Conservation (phyloP, 2,113 vertebrate genomes). For the Trematomus loennbergii region DNA sequence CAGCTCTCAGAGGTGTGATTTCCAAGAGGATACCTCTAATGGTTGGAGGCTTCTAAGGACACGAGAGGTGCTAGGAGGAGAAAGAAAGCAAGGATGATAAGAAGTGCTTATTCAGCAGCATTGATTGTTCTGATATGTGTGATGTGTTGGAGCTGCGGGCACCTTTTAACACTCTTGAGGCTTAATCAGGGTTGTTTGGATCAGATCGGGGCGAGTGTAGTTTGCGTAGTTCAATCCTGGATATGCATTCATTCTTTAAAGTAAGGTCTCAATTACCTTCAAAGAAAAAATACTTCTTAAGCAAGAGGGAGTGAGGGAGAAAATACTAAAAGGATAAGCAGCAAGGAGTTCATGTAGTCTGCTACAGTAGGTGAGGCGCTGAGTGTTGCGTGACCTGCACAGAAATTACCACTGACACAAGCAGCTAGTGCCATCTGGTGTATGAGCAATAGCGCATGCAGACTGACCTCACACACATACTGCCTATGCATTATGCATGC, state of each 20-base stretch:
- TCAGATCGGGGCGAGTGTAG: slow-evolving; percentile 7
- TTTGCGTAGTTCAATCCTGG: neutral
- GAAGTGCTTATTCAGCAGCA: slow-evolving; percentile 56
- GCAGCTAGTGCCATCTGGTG: slow-evolving; percentile 77
- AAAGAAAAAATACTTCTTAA: neutral
- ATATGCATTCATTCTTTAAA: slow-evolving; percentile 22
- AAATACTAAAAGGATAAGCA: neutral
- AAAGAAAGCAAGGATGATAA: slow-evolving; percentile 9
- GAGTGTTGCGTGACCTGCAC: slow-evolving; percentile 57
- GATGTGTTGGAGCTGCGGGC: slow-evolving; percentile 32
- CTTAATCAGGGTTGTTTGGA: slow-evolving; percentile 9
- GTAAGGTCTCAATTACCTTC: neutral
- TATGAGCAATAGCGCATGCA: slow-evolving; percentile 55
- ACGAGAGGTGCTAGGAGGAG: slow-evolving; percentile 13
- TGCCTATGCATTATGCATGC: neutral
- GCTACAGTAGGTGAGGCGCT: slow-evolving; percentile 8
- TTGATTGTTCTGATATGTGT: slow-evolving; percentile 57
- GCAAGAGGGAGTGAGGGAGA: no score
- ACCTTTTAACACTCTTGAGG: slow-evolving; percentile 29
- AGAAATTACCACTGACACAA: slow-evolving; percentile 62
- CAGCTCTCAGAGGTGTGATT: slow-evolving; percentile 16
- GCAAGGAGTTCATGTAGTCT: neutral
- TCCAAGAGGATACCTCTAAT: slow-evolving; percentile 5
- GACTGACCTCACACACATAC: slow-evolving; percentile 31
- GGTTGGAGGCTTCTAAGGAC: neutral